A percentile compares a stretch with the other conserved stretches of the same genome.
Conservation (phyloP, 2,797 vertebrate species). For the Sebastes oblongus region DNA sequence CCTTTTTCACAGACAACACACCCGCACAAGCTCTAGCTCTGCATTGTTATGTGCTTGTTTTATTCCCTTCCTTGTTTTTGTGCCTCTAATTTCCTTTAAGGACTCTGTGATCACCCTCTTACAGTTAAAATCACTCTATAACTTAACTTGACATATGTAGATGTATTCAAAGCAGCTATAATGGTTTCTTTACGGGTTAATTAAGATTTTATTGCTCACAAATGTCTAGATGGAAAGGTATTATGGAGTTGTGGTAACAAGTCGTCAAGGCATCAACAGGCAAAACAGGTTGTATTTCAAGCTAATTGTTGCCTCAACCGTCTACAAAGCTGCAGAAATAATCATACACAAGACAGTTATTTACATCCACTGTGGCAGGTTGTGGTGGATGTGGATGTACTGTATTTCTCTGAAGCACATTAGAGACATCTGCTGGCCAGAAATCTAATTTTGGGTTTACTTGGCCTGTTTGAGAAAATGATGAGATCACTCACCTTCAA, state of each 20-base stretch:
- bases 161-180: conserved; percentile 2
- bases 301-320: neutral
- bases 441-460: neutral
- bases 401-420: conserved; percentile 37
- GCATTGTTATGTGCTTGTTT: neutral
- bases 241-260: neutral
- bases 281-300: conserved; percentile 26
- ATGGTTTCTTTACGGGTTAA: conserved; percentile 7
- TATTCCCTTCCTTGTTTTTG: neutral
- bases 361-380: neutral
- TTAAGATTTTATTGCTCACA: conserved; percentile 14
- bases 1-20: conserved; percentile 3
- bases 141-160: neutral
- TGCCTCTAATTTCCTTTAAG: conserved; percentile 2
- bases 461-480: neutral
- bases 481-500: conserved; percentile 13
- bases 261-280: conserved; percentile 2
- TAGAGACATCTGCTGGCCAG: conserved; percentile 67
- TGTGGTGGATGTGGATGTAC: neutral
- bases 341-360: neutral
- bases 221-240: conserved; percentile 5
- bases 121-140: neutral
- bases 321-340: neutral
- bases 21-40: neutral
- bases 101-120: conserved; percentile 1